Base-by-base conservation (phyloP, 2,113 vertebrate genomes). In the Oncorhynchus nerka region DNA sequence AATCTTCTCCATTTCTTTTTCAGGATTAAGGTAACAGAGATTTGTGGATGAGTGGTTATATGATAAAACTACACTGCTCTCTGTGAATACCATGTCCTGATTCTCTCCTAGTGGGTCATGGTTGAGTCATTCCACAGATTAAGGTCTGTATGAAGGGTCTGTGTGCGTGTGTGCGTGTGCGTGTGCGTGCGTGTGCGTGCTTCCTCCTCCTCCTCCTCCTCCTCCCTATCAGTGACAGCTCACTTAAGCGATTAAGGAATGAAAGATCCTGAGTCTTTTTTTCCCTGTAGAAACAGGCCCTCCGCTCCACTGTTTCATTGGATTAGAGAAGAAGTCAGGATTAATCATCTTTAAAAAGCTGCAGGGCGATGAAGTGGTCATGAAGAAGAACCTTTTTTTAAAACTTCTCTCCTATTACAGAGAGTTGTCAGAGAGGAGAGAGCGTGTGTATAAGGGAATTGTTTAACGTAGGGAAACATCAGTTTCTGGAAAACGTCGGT, bases 241-340 rank as follows among this genome's bases (percentile, higher is more conserved):
- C 78, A 84, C 76, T 82, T 55, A 84, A 78, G 83, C 88, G 85
- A 92, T 92, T 88, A 90, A 89, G 84, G 89, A 89, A 90, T 90
- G 89, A 89, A 89, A 83, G 86, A 85, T 90, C 90, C 89, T 4
- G 75, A 88, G 84, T 86, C 85, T 77, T 89, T 74, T 59, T 83
- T 78, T 75, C 77, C 81, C 71, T 75, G 67, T 75, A 62, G 90
- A 85, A 90, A 85, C 90, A 91, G 88, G 81, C 80, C 80, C 83
- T 90, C 85, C 74, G 79, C 87, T 85, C 75, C 81, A 65, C 22
- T 45, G 30, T 87, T 88, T 91, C 91, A 92, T 91, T 91, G 86
- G 90, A 90, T 90, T 90, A 89, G 88, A 90, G 51, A 81, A 68
- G 83, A 75, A 82, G 85, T 89, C 80, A 55, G 83, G 83, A 88